phyloP scores from a whole-genome alignment of 92 coral and sea anemone genomes.

The Bergia sp. region DNA sequence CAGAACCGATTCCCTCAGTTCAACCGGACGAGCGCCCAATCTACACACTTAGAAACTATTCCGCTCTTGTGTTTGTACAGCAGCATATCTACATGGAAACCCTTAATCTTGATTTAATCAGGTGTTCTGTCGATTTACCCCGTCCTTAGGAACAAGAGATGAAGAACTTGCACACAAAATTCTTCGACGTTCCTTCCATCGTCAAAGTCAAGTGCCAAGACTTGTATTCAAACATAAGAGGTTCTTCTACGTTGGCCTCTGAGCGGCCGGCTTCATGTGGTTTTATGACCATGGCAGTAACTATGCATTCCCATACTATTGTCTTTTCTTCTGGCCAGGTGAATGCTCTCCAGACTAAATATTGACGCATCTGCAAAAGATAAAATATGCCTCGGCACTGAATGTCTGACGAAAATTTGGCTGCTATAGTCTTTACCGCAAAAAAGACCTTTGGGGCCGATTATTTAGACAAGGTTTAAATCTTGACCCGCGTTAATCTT shows the following conservation, averaged over 20 bases:
- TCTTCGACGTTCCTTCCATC: neutral
- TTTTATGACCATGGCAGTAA: neutral
- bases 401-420: neutral
- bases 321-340: conserved; percentile 1
- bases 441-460: too few species aligned
- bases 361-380: conserved; percentile 16
- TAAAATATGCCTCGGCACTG: neutral
- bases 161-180: neutral
- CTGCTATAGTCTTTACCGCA: neutral
- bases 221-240: neutral
- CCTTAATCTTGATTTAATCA: too few species aligned
- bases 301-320: neutral
- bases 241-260: neutral
- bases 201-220: neutral
- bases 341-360: conserved; percentile 27
- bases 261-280: too few species aligned
- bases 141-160: too few species aligned
- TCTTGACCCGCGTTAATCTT: too few species aligned
- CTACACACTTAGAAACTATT: too few species aligned
- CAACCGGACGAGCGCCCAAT: too few species aligned
- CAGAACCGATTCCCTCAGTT: too few species aligned
- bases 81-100: too few species aligned
- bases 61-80: too few species aligned
- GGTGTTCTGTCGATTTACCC: too few species aligned
- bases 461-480: too few species aligned